Conservation (phyloP, 2,888 invertebrate genomes). For the Uropetala carovei region DNA sequence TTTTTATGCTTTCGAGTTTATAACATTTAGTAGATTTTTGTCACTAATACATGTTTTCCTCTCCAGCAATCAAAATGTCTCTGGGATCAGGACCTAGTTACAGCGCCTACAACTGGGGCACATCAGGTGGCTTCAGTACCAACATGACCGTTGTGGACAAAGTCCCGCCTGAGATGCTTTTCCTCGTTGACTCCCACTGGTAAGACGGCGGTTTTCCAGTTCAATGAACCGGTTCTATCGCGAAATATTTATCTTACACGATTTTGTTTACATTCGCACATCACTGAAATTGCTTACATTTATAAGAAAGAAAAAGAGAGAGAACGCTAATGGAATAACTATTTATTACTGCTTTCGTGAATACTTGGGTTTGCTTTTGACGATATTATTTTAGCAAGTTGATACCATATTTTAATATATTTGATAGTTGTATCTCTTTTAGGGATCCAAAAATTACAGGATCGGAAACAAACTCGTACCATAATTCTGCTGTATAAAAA, state of each 20-base stretch:
- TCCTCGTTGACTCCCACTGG: constrained; percentile 83
- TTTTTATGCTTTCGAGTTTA: neutral
- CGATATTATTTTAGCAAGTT: neutral
- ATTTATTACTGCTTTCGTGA: neutral
- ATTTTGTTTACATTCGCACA: neutral
- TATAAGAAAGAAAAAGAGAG: neutral
- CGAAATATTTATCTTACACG: neutral
- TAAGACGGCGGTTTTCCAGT: constrained; percentile 66
- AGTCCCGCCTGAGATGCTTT: constrained; percentile 85
- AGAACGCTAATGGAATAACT: neutral
- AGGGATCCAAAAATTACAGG: too few species aligned
- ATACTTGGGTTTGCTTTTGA: neutral
- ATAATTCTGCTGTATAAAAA: too few species aligned
- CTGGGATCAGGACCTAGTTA: constrained; percentile 61
- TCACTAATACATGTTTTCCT: neutral
- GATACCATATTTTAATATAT: too few species aligned
- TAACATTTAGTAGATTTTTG: neutral
- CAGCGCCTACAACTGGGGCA: constrained; percentile 67
- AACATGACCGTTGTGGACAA: constrained; percentile 91
- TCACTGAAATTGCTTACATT: neutral
- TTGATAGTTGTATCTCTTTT: too few species aligned
- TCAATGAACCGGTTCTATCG: neutral
- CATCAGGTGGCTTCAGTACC: constrained; percentile 73
- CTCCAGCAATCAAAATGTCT: constrained; percentile 55
- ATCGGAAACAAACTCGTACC: too few species aligned